A percentile compares a stretch with the other conserved stretches of the same genome.
phyloP scores from a whole-genome alignment of 2,113 vertebrate genomes.

The Cyprinus carpio region DNA sequence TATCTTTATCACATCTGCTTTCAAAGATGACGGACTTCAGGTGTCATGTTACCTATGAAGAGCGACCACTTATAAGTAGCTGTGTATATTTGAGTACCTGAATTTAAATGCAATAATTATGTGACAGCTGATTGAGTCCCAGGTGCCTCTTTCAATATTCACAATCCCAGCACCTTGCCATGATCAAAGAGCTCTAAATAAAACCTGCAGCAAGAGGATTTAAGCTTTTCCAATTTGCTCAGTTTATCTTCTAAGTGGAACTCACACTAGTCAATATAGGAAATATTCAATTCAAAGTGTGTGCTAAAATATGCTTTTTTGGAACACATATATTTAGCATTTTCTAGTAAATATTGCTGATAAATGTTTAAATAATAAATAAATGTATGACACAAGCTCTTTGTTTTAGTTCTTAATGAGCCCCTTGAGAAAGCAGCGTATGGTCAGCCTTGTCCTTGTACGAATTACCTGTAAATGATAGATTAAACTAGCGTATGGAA shows the following conservation, averaged over 20 bases:
- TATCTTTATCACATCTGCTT: not conserved
- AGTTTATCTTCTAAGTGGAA: constrained; percentile 28
- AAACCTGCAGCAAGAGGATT: not conserved
- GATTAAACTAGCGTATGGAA: constrained; percentile 47
- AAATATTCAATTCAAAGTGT: not conserved
- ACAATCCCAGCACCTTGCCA: not conserved
- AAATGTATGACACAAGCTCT: constrained; percentile 45
- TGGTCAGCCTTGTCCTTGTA: constrained; percentile 52
- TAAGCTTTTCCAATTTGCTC: constrained; percentile 18
- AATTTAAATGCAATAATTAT: not conserved
- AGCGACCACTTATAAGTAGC: not conserved
- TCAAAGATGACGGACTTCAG: too few relatives aligned
- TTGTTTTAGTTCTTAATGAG: constrained; percentile 46
- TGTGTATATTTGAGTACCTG: not conserved
- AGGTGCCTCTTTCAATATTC: constrained; percentile 9
- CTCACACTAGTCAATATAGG: constrained; percentile 17
- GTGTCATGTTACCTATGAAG: not conserved
- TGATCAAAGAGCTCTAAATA: constrained; percentile 28
- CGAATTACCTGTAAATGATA: constrained; percentile 59
- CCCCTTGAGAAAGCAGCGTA: constrained; percentile 40
- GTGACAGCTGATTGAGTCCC: not conserved
- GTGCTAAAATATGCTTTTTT: too few relatives aligned
- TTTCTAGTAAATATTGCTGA: constrained; percentile 8
- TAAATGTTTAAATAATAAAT: not conserved
- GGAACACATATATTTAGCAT: not conserved